phyloP scores from a whole-genome alignment of 1,140 invertebrate species.

The Holotrichia oblita region DNA sequence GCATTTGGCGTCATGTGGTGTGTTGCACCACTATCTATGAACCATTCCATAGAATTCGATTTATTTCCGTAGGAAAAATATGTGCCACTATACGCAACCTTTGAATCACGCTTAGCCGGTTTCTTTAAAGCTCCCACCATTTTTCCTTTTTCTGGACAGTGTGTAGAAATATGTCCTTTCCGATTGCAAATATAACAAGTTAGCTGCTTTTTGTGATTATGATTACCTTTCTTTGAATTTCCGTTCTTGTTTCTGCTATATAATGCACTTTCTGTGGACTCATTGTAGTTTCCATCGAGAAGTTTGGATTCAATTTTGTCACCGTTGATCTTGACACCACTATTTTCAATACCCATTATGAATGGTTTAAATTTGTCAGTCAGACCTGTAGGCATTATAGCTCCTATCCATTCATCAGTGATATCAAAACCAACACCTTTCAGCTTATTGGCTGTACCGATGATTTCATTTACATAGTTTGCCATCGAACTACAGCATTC shows the following conservation, averaged over 20 bases:
- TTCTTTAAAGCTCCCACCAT: no score
- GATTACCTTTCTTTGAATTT: not conserved
- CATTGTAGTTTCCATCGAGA: no score
- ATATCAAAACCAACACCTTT: no score
- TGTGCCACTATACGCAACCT: not conserved
- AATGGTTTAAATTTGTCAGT: conserved; percentile 56
- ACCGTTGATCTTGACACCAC: conserved; percentile 45
- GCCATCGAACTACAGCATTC: no score
- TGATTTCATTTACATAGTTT: no score
- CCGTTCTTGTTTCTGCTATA: no score
- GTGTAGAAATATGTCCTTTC: not conserved
- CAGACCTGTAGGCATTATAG: conserved; percentile 56
- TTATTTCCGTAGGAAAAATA: not conserved
- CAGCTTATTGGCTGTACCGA: no score
- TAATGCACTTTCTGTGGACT: no score
- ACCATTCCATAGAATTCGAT: no score
- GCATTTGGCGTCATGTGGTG: not conserved
- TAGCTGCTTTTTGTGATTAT: no score
- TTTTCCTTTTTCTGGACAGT: not conserved
- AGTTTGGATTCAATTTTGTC: conserved; percentile 50
- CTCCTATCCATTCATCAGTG: no score
- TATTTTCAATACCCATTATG: conserved; percentile 57
- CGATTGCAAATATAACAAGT: not conserved
- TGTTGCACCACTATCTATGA: conserved; percentile 46
- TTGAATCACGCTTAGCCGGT: not conserved